Conservation (phyloP, 2,113 vertebrate genomes). For the Entomyzon cyanotis region DNA sequence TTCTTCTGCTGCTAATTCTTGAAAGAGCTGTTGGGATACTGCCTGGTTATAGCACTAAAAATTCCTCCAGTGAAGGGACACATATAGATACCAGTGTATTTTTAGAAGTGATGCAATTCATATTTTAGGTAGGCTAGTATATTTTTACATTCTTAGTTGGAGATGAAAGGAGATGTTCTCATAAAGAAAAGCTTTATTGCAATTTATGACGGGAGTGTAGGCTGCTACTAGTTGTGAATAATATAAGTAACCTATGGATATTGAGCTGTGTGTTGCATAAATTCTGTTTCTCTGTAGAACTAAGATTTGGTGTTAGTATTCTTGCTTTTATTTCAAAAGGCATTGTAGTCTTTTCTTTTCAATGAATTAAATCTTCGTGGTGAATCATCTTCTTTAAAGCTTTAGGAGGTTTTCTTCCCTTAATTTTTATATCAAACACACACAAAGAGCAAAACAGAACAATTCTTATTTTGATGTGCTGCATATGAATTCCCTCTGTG, state of each 20-base stretch:
- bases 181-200: not conserved
- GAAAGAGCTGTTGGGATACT: slow-evolving; percentile 22
- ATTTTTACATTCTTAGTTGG: slow-evolving; percentile 31
- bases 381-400: not conserved
- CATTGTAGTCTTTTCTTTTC: not conserved
- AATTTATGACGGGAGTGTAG: not conserved
- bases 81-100: not conserved
- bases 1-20: slow-evolving; percentile 24
- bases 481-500: not conserved
- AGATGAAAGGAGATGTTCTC: not conserved
- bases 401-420: not conserved
- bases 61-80: not conserved
- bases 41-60: not conserved
- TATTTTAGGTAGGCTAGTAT: slow-evolving; percentile 15
- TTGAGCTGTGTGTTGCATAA: not conserved
- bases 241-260: not conserved
- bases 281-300: not conserved
- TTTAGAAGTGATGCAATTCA: slow-evolving; percentile 38
- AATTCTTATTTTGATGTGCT: not conserved
- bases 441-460: not conserved
- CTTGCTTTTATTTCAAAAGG: slow-evolving; percentile 3
- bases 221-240: slow-evolving; percentile 11
- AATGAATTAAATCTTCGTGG: not conserved
- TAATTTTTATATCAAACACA: not conserved
- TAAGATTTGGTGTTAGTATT: not conserved